Evolutionary conservation across 2,113 vertebrate genomes (phyloP), one percentile per base, ranked within the genome.

Genomic region (Fulica atra): DNA sequence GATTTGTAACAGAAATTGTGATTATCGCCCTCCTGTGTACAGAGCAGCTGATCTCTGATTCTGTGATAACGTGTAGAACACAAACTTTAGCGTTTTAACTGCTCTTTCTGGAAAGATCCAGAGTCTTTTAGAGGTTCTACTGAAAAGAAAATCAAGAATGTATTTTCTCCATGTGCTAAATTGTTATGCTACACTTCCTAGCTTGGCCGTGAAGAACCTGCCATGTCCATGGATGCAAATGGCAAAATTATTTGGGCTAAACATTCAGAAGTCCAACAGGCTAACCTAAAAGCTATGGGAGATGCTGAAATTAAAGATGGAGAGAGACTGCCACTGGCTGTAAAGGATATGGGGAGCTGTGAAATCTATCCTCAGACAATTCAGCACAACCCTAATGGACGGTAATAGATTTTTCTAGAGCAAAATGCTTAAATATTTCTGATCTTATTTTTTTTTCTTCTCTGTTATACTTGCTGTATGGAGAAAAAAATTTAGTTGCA

Each of bases 191-290:
- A 15, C 18, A 12, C 20, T 93, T 97, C 23, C 21, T 86, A 99
- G 99, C 99, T 99, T 86, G 99, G 99, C 73, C 99, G 99, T 42
- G 99, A 99, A 95, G 99, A 99, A 81, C 99, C 99, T 33, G 99
- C 99, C 93, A 99, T 99, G 99, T 99, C 99, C 85, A 99, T 99
- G 99, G 99, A 99, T 97, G 98, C 99, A 83, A 99, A 98, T 80
- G 99, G 99, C 61, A 99, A 99, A 98, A 99, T 99, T 54, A 99
- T 99, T 96, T 99, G 99, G 99, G 99, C 99, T 86, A 99, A 99
- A 80, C 99, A 99, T 97, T 99, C 99, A 2, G 99, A 99, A 97
- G 98, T 99, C 44, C 99, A 99, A 33, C 99, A 99, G 96, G 99
- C 99, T 60, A 99, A 99, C 96, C 97, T 99, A 82, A 99, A 99